Evolutionary conservation across 1,140 invertebrate genomes (phyloP).

Genomic region (Phenacoccus solenopsis): DNA sequence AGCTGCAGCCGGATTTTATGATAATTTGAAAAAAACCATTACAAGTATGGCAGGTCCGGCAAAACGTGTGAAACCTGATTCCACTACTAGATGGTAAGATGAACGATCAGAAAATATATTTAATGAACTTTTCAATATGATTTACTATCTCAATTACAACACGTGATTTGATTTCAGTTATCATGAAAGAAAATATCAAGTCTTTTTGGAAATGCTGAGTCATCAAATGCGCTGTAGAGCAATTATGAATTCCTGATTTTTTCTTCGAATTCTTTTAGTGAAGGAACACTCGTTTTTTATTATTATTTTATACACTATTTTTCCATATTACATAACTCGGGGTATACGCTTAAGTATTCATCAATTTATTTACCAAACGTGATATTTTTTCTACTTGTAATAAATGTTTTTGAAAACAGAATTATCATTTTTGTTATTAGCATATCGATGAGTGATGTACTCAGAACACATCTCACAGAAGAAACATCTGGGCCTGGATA

Average conservation of each 20-base stretch:
- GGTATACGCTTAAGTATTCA: too few species aligned
- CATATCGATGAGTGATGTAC: too few species aligned
- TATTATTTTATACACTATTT: too few species aligned
- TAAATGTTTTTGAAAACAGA: too few species aligned
- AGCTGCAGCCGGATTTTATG: slow-evolving; percentile 49
- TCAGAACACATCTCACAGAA: too few species aligned
- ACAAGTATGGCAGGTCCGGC: slow-evolving; percentile 60
- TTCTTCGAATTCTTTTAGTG: too few species aligned
- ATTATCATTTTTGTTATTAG: too few species aligned
- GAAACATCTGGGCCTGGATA: too few species aligned
- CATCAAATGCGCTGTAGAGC: slow-evolving; percentile 60
- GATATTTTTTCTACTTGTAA: too few species aligned
- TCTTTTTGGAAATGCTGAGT: slow-evolving; percentile 66
- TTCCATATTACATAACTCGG: too few species aligned
- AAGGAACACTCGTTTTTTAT: too few species aligned
- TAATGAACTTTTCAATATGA: background rate
- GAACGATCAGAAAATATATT: background rate
- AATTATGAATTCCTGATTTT: slow-evolving; percentile 44
- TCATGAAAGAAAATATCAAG: slow-evolving; percentile 68
- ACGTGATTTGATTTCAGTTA: slow-evolving; percentile 37
- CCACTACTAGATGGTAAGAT: background rate
- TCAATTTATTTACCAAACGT: too few species aligned
- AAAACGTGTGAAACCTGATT: slow-evolving; percentile 44
- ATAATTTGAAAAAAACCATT: slow-evolving; percentile 48
- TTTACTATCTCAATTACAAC: background rate